Percentiles rank a stretch among this genome's conserved stretches.
Conservation (phyloP, 2,888 invertebrate species). For the Drosophila dives region DNA sequence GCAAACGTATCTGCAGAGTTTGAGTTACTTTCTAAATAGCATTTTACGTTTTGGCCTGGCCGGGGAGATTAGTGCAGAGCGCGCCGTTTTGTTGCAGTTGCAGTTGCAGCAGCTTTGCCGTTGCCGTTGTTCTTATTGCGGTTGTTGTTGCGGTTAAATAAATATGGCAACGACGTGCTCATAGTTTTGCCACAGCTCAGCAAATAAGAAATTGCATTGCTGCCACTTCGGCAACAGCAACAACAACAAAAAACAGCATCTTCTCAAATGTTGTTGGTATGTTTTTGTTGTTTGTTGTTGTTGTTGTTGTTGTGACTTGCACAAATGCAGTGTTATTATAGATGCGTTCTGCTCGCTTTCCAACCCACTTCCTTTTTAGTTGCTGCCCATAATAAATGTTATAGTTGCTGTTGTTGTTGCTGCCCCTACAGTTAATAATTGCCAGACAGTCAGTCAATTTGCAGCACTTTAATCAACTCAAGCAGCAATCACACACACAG, state of each 20-base stretch:
- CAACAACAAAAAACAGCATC: slow-evolving; percentile 7
- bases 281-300: neutral
- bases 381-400: slow-evolving; percentile 38
- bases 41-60: slow-evolving; percentile 53
- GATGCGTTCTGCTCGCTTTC: slow-evolving; percentile 52
- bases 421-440: slow-evolving; percentile 45
- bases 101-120: slow-evolving; percentile 41
- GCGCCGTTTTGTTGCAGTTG: slow-evolving; percentile 36
- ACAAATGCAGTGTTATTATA: slow-evolving; percentile 65
- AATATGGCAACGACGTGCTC: slow-evolving; percentile 70
- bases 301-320: slow-evolving; percentile 44
- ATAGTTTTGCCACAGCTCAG: slow-evolving; percentile 57
- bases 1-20: slow-evolving; percentile 43
- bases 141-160: slow-evolving; percentile 78
- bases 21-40: slow-evolving; percentile 76
- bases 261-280: slow-evolving; percentile 17
- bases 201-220: slow-evolving; percentile 60
- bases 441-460: slow-evolving; percentile 50
- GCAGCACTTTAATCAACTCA: slow-evolving; percentile 54
- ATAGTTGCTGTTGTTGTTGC: slow-evolving; percentile 27
- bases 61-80: slow-evolving; percentile 62
- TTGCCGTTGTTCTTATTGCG: slow-evolving; percentile 76
- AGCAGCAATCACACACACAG: slow-evolving; percentile 24
- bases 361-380: slow-evolving; percentile 69
- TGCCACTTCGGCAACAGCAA: slow-evolving; percentile 17